phyloP scores from a whole-genome alignment of 2,888 invertebrate species.

The Habrosyne pyritoides region DNA sequence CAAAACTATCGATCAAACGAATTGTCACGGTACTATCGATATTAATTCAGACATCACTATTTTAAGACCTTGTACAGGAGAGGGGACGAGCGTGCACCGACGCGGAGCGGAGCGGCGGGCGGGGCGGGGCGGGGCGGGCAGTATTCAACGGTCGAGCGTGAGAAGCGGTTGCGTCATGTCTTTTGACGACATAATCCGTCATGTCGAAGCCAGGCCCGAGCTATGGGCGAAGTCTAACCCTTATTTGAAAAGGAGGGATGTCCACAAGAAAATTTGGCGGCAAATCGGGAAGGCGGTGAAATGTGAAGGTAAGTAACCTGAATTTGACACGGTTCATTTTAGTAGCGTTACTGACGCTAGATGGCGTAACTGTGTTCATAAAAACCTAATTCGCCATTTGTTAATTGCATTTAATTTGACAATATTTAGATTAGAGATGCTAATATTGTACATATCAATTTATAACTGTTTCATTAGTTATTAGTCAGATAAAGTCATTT shows the following conservation, averaged over 20 bases:
- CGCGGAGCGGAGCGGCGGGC: conserved; percentile 11
- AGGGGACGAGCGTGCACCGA: conserved; percentile 6
- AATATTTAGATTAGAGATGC: too few species aligned
- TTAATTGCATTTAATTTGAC: neutral
- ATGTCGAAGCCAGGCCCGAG: conserved; percentile 30
- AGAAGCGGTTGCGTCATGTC: conserved; percentile 8
- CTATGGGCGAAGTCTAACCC: conserved; percentile 33
- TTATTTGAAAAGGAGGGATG: conserved; percentile 25
- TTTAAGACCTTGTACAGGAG: conserved; percentile 2
- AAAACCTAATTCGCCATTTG: too few species aligned
- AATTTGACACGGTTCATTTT: neutral
- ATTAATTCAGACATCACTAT: neutral
- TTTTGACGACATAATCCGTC: conserved; percentile 28
- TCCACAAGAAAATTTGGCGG: conserved; percentile 27
- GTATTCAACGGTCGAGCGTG: conserved; percentile 14
- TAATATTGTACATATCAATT: too few species aligned
- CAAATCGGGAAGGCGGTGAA: conserved; percentile 25
- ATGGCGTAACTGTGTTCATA: neutral
- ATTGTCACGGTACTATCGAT: neutral
- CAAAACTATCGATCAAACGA: too few species aligned
- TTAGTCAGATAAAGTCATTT: too few species aligned
- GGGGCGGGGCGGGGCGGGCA: conserved; percentile 10
- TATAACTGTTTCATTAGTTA: too few species aligned
- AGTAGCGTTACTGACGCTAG: neutral
- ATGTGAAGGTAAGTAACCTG: conserved; percentile 24